phyloP scores from a whole-genome alignment of 2,888 invertebrate species.

The Digitonthophagus gazella region DNA sequence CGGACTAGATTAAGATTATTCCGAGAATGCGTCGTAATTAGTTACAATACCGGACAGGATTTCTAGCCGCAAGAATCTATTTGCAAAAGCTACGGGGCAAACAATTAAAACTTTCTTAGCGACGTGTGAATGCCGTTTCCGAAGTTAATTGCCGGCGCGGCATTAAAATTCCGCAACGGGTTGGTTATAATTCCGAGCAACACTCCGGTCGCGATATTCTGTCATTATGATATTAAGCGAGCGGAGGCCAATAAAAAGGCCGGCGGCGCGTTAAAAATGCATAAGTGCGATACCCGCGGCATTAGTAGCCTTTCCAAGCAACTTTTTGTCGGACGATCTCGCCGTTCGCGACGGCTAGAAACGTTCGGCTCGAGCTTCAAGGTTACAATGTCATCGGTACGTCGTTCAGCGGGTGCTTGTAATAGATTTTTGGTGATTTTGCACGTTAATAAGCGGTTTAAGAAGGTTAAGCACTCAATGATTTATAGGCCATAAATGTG shows the following conservation, averaged over 20 bases:
- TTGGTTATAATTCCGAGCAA: constrained; percentile 4
- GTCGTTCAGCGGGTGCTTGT: neutral
- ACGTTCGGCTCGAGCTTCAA: neutral
- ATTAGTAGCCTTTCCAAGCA: neutral
- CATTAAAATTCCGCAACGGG: constrained; percentile 7
- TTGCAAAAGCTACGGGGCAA: too few species aligned
- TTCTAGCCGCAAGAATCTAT: neutral
- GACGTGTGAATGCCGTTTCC: constrained; percentile 10
- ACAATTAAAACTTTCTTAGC: constrained; percentile 4
- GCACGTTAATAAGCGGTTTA: neutral
- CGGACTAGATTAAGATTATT: neutral
- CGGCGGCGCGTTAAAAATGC: constrained; percentile 11
- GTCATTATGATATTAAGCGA: constrained; percentile 15
- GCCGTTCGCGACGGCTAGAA: too few species aligned
- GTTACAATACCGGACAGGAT: neutral
- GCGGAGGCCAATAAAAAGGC: constrained; percentile 6
- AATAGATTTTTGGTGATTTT: neutral
- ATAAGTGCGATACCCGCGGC: constrained; percentile 13
- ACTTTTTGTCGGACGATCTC: neutral
- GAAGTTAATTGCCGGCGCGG: constrained; percentile 1
- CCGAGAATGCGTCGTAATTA: neutral
- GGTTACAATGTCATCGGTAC: neutral
- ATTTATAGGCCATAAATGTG: neutral
- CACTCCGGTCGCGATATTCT: constrained; percentile 11
- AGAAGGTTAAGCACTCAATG: neutral